phyloP scores from a whole-genome alignment of 1,140 invertebrate species.

The Panagrolaimus sp. region DNA sequence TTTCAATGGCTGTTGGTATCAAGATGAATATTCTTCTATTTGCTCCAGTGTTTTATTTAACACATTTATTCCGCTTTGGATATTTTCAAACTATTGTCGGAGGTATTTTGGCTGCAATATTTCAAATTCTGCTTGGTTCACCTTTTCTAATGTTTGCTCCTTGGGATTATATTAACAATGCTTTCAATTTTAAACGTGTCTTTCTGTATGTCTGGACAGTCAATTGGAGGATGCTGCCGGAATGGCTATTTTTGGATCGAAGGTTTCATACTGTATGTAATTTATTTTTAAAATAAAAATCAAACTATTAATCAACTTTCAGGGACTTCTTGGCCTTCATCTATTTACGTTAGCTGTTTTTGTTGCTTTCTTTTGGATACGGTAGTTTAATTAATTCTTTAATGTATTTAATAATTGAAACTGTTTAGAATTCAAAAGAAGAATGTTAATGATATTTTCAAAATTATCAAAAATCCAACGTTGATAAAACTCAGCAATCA shows the following conservation, averaged over 20 bases:
- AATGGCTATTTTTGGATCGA: constrained; percentile 74
- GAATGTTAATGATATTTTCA: background rate
- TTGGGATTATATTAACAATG: constrained; percentile 75
- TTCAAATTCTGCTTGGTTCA: background rate
- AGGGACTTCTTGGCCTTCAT: constrained; percentile 74
- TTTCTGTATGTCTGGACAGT: constrained; percentile 98
- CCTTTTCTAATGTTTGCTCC: constrained; percentile 61
- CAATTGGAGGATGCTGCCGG: constrained; percentile 85
- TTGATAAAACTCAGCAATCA: background rate
- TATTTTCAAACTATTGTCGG: background rate
- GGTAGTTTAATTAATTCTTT: constrained; percentile 28
- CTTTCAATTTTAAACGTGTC: constrained; percentile 87
- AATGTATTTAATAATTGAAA: constrained; percentile 8
- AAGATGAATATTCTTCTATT: constrained; percentile 98
- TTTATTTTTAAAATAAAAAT: too few species aligned
- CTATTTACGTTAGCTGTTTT: constrained; percentile 67
- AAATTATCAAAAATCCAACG: background rate
- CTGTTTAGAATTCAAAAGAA: background rate
- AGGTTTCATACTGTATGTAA: constrained; percentile 77
- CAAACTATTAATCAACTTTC: too few species aligned
- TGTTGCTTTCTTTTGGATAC: constrained; percentile 70
- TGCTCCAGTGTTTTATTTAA: constrained; percentile 75
- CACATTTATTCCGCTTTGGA: background rate
- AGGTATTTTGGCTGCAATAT: background rate
- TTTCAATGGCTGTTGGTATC: constrained; percentile 83